A percentile compares a stretch with the other conserved stretches of the same genome.
Evolutionary conservation across 2,113 vertebrate species (phyloP).

Genomic region (Pteropus alecto): DNA sequence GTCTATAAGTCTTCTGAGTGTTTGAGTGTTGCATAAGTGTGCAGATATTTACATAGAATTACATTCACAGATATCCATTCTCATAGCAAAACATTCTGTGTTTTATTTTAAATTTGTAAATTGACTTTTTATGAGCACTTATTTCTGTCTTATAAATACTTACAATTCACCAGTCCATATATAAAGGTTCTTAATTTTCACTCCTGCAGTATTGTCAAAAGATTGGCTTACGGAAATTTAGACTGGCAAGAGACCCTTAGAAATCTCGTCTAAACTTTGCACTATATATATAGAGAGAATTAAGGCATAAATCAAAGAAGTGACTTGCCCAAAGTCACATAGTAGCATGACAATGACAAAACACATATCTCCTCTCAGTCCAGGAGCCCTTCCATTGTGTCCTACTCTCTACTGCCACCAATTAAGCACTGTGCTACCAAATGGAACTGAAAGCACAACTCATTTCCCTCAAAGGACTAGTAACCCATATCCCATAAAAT

Average conservation of each 20-base stretch:
- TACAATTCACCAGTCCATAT: neutral
- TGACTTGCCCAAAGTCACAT: neutral
- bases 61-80: neutral
- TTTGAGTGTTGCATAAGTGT: neutral
- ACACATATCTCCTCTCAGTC: neutral
- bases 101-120: neutral
- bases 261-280: neutral
- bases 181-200: neutral
- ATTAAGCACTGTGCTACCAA: neutral
- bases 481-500: neutral
- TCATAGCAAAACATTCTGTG: neutral
- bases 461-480: neutral
- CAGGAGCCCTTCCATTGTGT: neutral
- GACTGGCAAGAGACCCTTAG: neutral
- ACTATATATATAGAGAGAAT: neutral
- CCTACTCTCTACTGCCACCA: neutral
- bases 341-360: neutral
- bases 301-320: neutral
- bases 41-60: slow-evolving; percentile 17
- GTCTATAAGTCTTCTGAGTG: neutral
- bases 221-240: neutral
- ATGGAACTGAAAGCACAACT: neutral
- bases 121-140: neutral
- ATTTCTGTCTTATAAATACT: neutral
- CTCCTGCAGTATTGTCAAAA: neutral